Evolutionary conservation across 1,140 invertebrate genomes (phyloP).

Genomic region (Meloidogyne chitwoodi): DNA sequence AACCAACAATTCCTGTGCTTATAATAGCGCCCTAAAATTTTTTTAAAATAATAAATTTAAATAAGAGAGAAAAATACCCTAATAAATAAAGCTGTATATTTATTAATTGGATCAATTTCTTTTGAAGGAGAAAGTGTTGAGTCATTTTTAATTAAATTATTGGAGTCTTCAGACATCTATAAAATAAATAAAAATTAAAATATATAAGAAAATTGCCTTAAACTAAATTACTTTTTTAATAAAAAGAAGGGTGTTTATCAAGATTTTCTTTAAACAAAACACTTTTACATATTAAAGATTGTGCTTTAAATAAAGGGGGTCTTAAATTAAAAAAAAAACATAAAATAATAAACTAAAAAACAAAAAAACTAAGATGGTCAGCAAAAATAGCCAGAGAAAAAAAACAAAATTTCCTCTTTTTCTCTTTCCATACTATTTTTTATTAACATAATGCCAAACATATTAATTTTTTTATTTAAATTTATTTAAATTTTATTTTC

Average conservation of each 20-base stretch:
- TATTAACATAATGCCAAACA: not conserved
- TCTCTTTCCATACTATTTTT: not conserved
- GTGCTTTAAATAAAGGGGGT: too few relatives aligned
- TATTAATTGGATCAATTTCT: constrained; percentile 17
- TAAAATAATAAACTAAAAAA: not conserved
- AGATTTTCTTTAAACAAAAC: too few relatives aligned
- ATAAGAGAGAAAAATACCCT: not conserved
- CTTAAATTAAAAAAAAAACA: too few relatives aligned
- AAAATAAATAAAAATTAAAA: not conserved
- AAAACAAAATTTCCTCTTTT: not conserved
- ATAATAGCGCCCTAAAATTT: constrained; percentile 48
- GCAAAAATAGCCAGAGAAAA: not conserved
- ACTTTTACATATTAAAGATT: too few relatives aligned
- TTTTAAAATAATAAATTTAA: not conserved
- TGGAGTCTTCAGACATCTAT: not conserved
- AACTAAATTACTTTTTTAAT: too few relatives aligned
- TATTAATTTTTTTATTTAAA: not conserved
- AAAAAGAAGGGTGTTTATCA: too few relatives aligned
- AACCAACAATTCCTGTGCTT: constrained; percentile 44
- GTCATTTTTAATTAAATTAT: not conserved
- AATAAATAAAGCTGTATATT: constrained; percentile 13
- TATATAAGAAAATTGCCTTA: too few relatives aligned
- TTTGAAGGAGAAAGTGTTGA: not conserved
- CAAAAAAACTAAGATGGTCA: too few relatives aligned
- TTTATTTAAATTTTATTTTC: not conserved